phyloP scores from a whole-genome alignment of 1,140 invertebrate genomes.

The Cotesia chilonis region DNA sequence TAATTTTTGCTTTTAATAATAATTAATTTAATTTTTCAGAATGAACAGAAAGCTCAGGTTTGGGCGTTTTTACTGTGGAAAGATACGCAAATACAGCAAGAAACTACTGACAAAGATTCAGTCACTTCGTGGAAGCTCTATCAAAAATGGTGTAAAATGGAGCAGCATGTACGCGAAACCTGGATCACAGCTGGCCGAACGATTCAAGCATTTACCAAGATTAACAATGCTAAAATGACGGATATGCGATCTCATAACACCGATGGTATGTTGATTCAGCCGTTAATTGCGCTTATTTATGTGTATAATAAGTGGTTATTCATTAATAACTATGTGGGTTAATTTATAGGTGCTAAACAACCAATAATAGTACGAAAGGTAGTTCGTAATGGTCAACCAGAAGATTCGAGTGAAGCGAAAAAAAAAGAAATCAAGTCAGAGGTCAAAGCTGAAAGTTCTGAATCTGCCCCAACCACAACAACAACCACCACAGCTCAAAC shows the following conservation, averaged over 20 bases:
- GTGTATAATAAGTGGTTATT: neutral
- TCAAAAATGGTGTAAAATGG: constrained; percentile 83
- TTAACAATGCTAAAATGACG: constrained; percentile 65
- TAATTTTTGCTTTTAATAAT: neutral
- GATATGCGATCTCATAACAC: constrained; percentile 49
- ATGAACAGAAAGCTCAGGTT: constrained; percentile 81
- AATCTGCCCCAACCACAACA: constrained; percentile 38
- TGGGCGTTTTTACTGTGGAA: constrained; percentile 88
- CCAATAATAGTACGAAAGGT: constrained; percentile 59
- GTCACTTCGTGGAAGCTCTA: constrained; percentile 80
- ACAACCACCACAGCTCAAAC: constrained; percentile 28
- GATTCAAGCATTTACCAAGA: constrained; percentile 74
- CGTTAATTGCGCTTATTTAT: constrained; percentile 9
- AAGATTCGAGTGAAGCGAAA: constrained; percentile 50
- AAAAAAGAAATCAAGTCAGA: constrained; percentile 43
- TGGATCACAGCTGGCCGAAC: constrained; percentile 82
- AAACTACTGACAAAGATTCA: constrained; percentile 62
- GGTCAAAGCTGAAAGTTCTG: constrained; percentile 36
- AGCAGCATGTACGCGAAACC: constrained; percentile 73
- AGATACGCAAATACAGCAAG: constrained; percentile 71
- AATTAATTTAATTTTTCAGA: constrained; percentile 58
- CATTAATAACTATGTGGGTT: constrained; percentile 1
- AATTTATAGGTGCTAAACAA: constrained; percentile 47
- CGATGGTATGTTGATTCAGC: constrained; percentile 45
- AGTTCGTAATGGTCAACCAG: constrained; percentile 61